Evolutionary conservation across 2,888 invertebrate species (phyloP).

Genomic region (Myopa tessellatipennis): DNA sequence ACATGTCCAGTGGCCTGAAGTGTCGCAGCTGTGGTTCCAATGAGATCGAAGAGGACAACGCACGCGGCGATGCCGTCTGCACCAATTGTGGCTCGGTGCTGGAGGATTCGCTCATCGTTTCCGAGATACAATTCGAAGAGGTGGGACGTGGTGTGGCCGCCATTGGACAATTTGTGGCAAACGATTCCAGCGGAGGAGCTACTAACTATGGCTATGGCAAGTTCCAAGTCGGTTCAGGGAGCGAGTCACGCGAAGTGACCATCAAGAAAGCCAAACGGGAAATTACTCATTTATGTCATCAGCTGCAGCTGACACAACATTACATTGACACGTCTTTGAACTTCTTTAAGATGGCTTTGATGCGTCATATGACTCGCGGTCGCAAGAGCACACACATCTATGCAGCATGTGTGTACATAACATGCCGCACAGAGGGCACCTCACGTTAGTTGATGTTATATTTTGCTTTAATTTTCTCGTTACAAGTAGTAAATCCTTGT

Average conservation of each 20-base stretch:
- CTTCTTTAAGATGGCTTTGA: conserved; percentile 92
- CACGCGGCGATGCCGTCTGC: conserved; percentile 94
- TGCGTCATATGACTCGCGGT: conserved; percentile 87
- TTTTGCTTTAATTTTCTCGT: not conserved
- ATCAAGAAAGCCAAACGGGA: conserved; percentile 87
- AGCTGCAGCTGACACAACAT: conserved; percentile 88
- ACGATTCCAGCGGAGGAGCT: conserved; percentile 87
- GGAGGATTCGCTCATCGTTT: conserved; percentile 96
- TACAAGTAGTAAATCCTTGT: not conserved
- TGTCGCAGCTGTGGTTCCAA: conserved; percentile 89
- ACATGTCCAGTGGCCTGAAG: conserved; percentile 75
- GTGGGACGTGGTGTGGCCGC: conserved; percentile 89
- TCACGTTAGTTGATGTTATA: conserved; percentile 77
- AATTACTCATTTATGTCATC: conserved; percentile 86
- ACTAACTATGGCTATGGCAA: conserved; percentile 82
- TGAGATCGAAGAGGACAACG: conserved; percentile 94
- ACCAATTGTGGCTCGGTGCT: conserved; percentile 95
- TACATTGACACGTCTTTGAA: conserved; percentile 93
- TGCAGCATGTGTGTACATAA: conserved; percentile 97
- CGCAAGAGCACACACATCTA: conserved; percentile 90
- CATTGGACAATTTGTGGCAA: conserved; percentile 93
- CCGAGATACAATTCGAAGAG: conserved; percentile 96
- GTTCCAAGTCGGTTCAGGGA: conserved; percentile 82
- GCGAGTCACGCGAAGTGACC: conserved; percentile 94
- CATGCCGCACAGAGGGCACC: conserved; percentile 94